Evolutionary conservation across 2,113 vertebrate species (phyloP), one percentile per base, ranked within the genome.

Genomic region (Mirounga angustirostris): DNA sequence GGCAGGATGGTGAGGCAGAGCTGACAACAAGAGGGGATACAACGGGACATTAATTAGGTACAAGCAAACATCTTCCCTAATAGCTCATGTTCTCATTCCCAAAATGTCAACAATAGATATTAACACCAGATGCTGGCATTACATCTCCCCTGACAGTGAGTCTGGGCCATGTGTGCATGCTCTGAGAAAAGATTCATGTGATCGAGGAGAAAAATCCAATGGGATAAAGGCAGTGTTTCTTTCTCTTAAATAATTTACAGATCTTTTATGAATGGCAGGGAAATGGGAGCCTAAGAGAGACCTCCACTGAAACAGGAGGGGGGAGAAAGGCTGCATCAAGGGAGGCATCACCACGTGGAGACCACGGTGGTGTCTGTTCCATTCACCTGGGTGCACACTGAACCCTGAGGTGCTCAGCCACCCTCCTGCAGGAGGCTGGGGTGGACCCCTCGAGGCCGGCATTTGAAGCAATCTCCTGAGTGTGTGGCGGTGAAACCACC

Each of bases 51-150:
- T 99, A 99, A 99, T 99, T 99, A 99, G 98, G 98, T 98, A 98
- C 99, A 99, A 99, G 99, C 99, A 99, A 99, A 99, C 99, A 99
- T 98, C 99, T 98, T 98, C 98, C 97, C 99, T 99, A 99, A 99
- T 98, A 99, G 98, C 98, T 99, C 98, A 76, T 98, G 98, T 98
- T 98, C 98, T 99, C 98, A 98, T 98, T 99, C 98, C 98, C 98
- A 98, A 99, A 99, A 99, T 99, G 99, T 99, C 99, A 99, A 99
- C 99, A 99, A 89, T 91, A 98, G 98, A 99, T 99, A 99, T 99
- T 98, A 99, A 98, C 98, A 98, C 99, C 99, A 99, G 99, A 99
- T 99, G 99, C 98, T n/a, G 61, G 97, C 85, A 95, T 78, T 95
- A 98, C 96, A 98, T 97, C 97, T 99, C 98, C 98, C 97, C 59